Percentiles rank a stretch among this genome's conserved stretches.
These are phyloP conservation scores for Pristis pectinata DNA, from an alignment of 2,797 vertebrate species.

Conservation along the genomic window DNA sequence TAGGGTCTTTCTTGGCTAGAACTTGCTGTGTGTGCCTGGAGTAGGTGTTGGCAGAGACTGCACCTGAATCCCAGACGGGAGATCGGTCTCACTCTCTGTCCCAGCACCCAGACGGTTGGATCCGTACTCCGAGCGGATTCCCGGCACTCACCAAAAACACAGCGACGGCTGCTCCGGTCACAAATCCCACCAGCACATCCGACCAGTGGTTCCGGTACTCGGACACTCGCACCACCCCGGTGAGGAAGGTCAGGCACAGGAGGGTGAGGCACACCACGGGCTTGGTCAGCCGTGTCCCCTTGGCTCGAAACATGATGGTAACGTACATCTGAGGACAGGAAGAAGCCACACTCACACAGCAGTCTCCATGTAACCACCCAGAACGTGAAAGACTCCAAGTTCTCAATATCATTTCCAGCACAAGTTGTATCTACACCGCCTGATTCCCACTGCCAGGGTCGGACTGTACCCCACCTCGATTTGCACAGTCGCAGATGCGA, in stretches of 20 bases:
- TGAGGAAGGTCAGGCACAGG: constrained; percentile 75
- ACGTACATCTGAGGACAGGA: constrained; percentile 73
- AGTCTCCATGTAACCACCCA: not conserved
- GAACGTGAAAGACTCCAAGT: not conserved
- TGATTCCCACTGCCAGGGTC: too few species aligned
- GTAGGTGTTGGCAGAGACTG: too few species aligned
- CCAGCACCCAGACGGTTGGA: not conserved
- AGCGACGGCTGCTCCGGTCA: constrained; percentile 78
- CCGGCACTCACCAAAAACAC: constrained; percentile 70
- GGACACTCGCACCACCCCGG: constrained; percentile 77
- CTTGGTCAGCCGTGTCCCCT: constrained; percentile 81
- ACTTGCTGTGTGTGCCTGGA: too few species aligned
- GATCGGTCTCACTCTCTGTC: too few species aligned
- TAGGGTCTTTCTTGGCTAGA: too few species aligned
- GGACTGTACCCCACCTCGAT: too few species aligned
- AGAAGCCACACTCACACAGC: not conserved
- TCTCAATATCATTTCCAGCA: not conserved
- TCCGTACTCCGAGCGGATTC: not conserved
- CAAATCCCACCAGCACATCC: constrained; percentile 75
- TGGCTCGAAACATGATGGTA: constrained; percentile 74
- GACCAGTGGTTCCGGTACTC: constrained; percentile 88
- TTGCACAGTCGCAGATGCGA: too few species aligned
- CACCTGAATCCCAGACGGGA: too few species aligned
- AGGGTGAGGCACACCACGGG: constrained; percentile 75
- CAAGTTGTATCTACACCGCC: too few species aligned